Evolutionary conservation across 2,797 vertebrate species (phyloP).

Genomic region (Enteromius treurensis): DNA sequence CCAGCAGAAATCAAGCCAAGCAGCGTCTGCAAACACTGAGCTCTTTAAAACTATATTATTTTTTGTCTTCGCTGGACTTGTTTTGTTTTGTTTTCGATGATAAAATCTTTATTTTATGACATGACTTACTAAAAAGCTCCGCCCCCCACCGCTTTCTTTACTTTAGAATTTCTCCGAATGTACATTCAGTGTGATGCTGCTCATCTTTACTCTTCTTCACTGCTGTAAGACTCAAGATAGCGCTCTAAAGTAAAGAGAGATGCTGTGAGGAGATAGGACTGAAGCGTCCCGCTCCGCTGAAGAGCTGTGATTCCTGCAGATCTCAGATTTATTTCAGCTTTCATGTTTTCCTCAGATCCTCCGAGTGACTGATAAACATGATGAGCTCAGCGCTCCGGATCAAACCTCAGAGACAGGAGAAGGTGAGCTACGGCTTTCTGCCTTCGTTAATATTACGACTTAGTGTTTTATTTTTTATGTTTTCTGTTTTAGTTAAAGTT

Average conservation of each 20-base stretch:
- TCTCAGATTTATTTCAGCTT: slow-evolving; percentile 59
- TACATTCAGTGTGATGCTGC: not conserved
- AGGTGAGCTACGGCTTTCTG: slow-evolving; percentile 66
- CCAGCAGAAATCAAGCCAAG: not conserved
- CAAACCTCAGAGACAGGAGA: slow-evolving; percentile 46
- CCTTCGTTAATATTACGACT: not conserved
- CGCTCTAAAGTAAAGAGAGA: slow-evolving; percentile 64
- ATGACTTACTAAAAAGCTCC: not conserved
- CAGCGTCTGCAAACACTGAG: not conserved
- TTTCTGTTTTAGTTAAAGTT: not conserved
- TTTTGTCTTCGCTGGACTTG: not conserved
- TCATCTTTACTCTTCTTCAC: not conserved
- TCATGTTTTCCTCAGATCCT: slow-evolving; percentile 66
- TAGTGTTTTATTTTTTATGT: not conserved
- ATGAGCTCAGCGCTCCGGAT: slow-evolving; percentile 60
- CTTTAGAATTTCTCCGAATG: no score
- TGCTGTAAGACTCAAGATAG: not conserved
- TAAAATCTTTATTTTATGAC: not conserved
- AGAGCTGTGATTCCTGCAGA: slow-evolving; percentile 13
- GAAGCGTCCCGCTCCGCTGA: slow-evolving; percentile 71
- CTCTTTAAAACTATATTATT: no score
- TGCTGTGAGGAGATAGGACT: slow-evolving; percentile 72
- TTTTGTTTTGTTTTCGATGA: not conserved
- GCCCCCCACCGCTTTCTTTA: not conserved
- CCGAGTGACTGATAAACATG: slow-evolving; percentile 69